These are phyloP conservation scores for Artemia sinica DNA, from an alignment of 2,888 invertebrate genomes.

Conservation along the genomic window DNA sequence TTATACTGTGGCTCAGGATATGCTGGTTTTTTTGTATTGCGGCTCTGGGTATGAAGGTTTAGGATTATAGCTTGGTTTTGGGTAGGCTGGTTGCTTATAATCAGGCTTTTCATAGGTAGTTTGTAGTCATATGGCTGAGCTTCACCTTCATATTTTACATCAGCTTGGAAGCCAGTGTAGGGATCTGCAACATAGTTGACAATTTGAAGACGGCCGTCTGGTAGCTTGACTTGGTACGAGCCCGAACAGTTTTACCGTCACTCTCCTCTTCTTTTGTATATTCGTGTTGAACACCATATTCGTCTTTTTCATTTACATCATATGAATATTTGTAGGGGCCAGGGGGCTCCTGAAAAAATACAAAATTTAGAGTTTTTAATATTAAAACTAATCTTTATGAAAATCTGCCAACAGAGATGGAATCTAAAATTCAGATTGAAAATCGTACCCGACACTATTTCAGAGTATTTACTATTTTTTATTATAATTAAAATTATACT, in stretches of 20 bases:
- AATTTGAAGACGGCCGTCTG: constrained; percentile 5
- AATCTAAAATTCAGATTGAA: too few species aligned
- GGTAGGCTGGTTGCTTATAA: constrained; percentile 2
- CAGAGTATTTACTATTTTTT: too few species aligned
- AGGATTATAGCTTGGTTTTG: constrained; percentile 4
- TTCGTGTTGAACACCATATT: constrained; percentile 7
- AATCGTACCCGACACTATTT: too few species aligned
- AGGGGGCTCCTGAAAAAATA: not conserved
- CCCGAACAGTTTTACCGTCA: not conserved
- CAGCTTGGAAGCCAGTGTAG: constrained; percentile 3
- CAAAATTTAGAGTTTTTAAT: too few species aligned
- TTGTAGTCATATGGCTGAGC: constrained; percentile 9
- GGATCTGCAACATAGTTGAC: constrained; percentile 1
- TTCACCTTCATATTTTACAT: constrained; percentile 1
- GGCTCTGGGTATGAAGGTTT: constrained; percentile 11
- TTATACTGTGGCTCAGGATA: not conserved
- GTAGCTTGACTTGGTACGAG: constrained; percentile 8
- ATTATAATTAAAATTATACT: too few species aligned
- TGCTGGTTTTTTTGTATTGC: too few species aligned
- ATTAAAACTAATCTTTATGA: too few species aligned
- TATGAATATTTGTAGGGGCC: not conserved
- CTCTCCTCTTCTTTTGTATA: not conserved
- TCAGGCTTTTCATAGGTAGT: not conserved
- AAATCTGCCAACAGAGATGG: too few species aligned
- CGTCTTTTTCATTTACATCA: not conserved